phyloP scores from a whole-genome alignment of 2,797 vertebrate genomes.

The Tangara arthus region DNA sequence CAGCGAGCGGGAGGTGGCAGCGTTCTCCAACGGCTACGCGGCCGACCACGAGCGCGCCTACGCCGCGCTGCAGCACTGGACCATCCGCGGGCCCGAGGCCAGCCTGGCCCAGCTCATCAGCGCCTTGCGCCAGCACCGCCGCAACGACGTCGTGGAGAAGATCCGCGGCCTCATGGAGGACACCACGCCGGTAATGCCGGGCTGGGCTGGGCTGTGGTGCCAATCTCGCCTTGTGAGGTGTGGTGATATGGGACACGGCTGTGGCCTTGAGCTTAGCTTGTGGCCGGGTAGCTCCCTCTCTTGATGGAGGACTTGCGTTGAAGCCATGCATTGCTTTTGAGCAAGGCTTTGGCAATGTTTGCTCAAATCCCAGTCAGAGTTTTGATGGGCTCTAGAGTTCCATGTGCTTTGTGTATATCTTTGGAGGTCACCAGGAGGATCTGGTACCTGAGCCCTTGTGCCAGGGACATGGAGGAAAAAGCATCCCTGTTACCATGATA shows the following conservation, averaged over 20 bases:
- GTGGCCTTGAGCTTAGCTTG: accelerated
- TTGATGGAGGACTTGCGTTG: accelerated
- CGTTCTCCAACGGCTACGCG: constrained; percentile 88
- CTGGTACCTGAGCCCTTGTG: accelerated
- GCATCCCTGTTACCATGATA: neutral
- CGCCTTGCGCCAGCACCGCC: constrained; percentile 89
- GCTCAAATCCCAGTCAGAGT: neutral
- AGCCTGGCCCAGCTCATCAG: constrained; percentile 95
- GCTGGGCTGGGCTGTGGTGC: accelerated
- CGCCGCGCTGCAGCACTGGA: constrained; percentile 95
- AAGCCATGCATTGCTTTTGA: neutral
- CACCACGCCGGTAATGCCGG: constrained; percentile 68
- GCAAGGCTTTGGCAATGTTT: neutral
- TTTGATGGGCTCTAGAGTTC: neutral
- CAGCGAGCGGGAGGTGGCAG: constrained; percentile 89
- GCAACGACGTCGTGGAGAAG: constrained; percentile 95
- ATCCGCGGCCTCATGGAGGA: constrained; percentile 96
- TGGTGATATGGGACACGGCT: accelerated
- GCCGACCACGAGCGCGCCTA: constrained; percentile 91
- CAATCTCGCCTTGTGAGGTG: accelerated
- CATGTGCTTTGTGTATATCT: accelerated
- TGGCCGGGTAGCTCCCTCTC: accelerated
- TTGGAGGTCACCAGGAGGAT: neutral
- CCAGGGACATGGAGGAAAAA: neutral
- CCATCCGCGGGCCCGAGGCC: constrained; percentile 89